Base-by-base conservation (phyloP, 1,140 invertebrate genomes). In the Drosophila oshimai region DNA sequence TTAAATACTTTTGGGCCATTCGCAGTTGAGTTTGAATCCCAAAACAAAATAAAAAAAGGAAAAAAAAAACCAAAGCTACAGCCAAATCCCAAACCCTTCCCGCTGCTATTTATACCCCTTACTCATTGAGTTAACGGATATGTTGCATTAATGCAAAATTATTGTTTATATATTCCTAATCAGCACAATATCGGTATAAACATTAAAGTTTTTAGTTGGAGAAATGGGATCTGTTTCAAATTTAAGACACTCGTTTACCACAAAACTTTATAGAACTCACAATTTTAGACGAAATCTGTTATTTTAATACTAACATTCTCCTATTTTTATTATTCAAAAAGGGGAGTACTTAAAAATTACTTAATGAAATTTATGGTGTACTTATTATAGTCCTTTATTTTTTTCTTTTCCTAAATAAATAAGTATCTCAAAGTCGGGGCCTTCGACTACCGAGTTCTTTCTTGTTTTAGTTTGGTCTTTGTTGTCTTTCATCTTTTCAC, bases 1-100 rank as follows among this genome's bases (percentile, higher is more conserved):
- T 86, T 86, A 86, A 86, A 86, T 76, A 86, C 80, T 87, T 80
- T 76, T 72, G 80, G 80, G 70, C 34, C 67, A 72, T 80, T 71
- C 73, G 71, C 55, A 51, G 44, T 31, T 60, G 58, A 29, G 54
- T 22, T 53, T 45, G 28, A 41, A 18, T 67, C 44, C 49, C 31
- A 45, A 51, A 69, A 58, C 20, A 49, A 18, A 42, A 37, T 6
- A 34, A 54, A n/a, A 33, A 50, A 39, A 20, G 20, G 6, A 33
- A 26, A 33, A 15, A 44, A 28, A 53, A 36, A 45, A 36, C 28
- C 29, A 36, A 18, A 42, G 37, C 26, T 44, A 58, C 20, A 7
- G n/a, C 13, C 13, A 24, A 24, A 58, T 17, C 31, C 36, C 20
- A 39, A 61, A 78, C 71, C 75, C 81, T 69, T 86, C 24, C 33